phyloP scores from a whole-genome alignment of 30 jellyfish, hydroid and myxozoan genomes.

The Mastigias papua region DNA sequence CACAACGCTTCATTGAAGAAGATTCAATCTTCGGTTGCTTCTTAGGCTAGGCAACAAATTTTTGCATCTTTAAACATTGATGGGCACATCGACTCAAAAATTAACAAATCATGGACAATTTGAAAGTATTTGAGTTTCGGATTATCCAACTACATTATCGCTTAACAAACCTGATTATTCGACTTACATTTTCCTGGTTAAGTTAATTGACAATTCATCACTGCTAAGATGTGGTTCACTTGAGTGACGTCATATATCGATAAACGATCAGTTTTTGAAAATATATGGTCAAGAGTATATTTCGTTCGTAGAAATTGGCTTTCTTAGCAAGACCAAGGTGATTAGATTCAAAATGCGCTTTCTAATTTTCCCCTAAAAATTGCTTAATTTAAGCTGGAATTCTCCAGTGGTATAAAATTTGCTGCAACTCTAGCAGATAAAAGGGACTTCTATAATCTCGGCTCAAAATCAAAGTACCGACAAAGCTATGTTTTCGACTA shows the following conservation, averaged over 20 bases:
- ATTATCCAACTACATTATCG: background rate
- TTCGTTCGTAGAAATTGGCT: slow-evolving; percentile 21
- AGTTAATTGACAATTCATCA: background rate
- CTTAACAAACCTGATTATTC: background rate
- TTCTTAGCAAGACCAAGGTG: slow-evolving; percentile 36
- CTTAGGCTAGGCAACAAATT: too few relatives aligned
- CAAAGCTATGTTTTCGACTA: slow-evolving; percentile 23
- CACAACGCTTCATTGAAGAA: too few relatives aligned
- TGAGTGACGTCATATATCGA: slow-evolving; percentile 11
- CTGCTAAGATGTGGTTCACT: background rate
- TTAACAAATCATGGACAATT: too few relatives aligned
- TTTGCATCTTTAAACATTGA: too few relatives aligned
- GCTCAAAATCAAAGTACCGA: slow-evolving; percentile 47
- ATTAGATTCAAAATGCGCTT: slow-evolving; percentile 42
- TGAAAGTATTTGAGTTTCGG: background rate
- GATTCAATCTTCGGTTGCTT: too few relatives aligned
- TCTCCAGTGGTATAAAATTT: slow-evolving; percentile 24
- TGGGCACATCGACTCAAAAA: too few relatives aligned
- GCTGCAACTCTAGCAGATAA: slow-evolving; percentile 20
- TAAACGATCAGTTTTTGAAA: background rate
- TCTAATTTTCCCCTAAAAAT: slow-evolving; percentile 19
- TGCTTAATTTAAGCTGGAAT: slow-evolving; percentile 28
- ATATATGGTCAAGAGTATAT: background rate
- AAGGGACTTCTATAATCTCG: slow-evolving; percentile 23
- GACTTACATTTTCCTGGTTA: background rate